These are phyloP conservation scores for Eupristina koningsbergeri DNA, from an alignment of 1,140 invertebrate species.

Conservation along the genomic window DNA sequence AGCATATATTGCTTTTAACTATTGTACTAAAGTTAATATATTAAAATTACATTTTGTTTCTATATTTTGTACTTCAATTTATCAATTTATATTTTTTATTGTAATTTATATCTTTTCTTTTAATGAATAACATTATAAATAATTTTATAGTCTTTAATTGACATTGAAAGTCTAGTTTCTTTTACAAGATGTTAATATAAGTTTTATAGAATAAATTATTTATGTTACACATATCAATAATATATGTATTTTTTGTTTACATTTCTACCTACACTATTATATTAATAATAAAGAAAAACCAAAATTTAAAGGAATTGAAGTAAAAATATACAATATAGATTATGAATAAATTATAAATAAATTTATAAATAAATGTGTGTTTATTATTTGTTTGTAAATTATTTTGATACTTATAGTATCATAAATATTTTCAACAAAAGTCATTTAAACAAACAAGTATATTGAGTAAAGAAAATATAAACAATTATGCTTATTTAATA, in stretches of 20 bases:
- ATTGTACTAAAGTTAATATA: no score
- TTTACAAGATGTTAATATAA: conserved; percentile 8
- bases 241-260: no score
- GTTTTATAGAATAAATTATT: conserved; percentile 35
- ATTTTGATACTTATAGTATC: conserved; percentile 13
- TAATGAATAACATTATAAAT: no score
- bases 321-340: conserved; percentile 28
- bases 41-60: not conserved
- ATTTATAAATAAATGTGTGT: not conserved
- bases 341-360: conserved; percentile 47
- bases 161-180: no score
- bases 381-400: conserved; percentile 9
- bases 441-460: conserved; percentile 16
- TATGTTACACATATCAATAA: conserved; percentile 2
- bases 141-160: no score
- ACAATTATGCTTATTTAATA: no score
- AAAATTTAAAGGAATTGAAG: conserved; percentile 18
- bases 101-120: conserved; percentile 6
- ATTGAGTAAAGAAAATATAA: conserved; percentile 38
- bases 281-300: conserved; percentile 19
- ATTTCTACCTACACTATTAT: conserved; percentile 5
- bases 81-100: no score
- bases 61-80: not conserved
- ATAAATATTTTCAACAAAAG: conserved; percentile 47
- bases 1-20: no score